Conservation (phyloP, 1,140 invertebrate genomes). For the Leptinotarsa undecemlineata region DNA sequence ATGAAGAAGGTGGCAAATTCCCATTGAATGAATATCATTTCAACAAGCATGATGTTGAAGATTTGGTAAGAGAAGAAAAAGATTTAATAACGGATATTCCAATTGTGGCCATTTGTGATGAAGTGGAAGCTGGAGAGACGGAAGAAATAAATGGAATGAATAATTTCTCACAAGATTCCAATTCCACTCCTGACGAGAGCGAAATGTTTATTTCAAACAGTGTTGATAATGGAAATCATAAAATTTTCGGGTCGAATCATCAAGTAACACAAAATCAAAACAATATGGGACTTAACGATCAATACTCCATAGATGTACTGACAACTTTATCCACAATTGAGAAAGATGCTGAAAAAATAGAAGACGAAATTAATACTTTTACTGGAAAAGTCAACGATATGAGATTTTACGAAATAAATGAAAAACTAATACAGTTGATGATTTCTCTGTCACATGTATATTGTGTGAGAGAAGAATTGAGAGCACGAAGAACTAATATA, state of each 20-base stretch:
- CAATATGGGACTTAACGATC: conserved; percentile 28
- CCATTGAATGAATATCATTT: conserved; percentile 24
- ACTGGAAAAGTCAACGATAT: conserved; percentile 30
- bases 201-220: background rate
- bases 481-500: conserved; percentile 30
- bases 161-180: background rate
- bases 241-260: background rate
- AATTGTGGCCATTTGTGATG: conserved; percentile 23
- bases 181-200: background rate
- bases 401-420: conserved; percentile 39
- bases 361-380: conserved; percentile 33
- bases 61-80: conserved; percentile 30
- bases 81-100: conserved; percentile 20
- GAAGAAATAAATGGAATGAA: background rate
- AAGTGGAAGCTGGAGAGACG: conserved; percentile 5
- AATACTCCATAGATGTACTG: conserved; percentile 17
- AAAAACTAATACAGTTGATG: conserved; percentile 32
- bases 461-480: conserved; percentile 29
- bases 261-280: conserved; percentile 18
- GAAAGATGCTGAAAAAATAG: conserved; percentile 30
- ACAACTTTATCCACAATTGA: conserved; percentile 23
- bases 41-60: conserved; percentile 34
- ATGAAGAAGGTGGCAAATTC: background rate
- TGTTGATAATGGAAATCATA: background rate
- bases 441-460: conserved; percentile 32